These are phyloP conservation scores for Colistium nudipinnis DNA, from an alignment of 2,113 vertebrate genomes.

Conservation along the genomic window DNA sequence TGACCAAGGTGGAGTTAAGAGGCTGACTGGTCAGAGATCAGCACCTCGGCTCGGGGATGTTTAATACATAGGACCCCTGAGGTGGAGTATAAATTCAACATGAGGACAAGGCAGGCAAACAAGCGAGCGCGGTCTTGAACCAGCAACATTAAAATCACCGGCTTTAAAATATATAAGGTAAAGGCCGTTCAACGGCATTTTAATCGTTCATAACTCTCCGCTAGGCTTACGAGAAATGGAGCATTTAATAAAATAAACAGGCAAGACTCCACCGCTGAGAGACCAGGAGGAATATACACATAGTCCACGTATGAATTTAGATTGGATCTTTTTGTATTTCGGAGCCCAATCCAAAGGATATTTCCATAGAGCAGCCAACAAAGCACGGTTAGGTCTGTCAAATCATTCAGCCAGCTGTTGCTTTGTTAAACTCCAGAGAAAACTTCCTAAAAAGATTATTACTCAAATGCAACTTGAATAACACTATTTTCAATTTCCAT, in stretches of 20 bases:
- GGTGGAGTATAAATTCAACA: conserved; percentile 52
- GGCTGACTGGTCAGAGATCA: conserved; percentile 39
- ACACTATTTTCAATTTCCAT: conserved; percentile 64
- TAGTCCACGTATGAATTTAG: conserved; percentile 20
- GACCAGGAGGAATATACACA: conserved; percentile 29
- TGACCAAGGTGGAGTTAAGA: conserved; percentile 19
- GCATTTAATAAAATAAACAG: conserved; percentile 20
- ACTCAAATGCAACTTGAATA: conserved; percentile 61
- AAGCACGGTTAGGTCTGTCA: conserved; percentile 41
- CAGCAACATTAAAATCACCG: conserved; percentile 24
- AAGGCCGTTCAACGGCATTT: conserved; percentile 22
- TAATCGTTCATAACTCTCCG: conserved; percentile 17
- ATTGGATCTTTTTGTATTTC: conserved; percentile 21
- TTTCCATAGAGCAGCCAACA: conserved; percentile 44
- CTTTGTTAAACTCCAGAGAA: conserved; percentile 57
- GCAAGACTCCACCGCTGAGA: not conserved
- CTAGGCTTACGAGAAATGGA: conserved; percentile 20
- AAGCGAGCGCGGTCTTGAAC: conserved; percentile 23
- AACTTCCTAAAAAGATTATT: conserved; percentile 66
- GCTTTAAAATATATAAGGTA: conserved; percentile 39
- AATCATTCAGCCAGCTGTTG: conserved; percentile 70
- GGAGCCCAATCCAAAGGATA: conserved; percentile 60
- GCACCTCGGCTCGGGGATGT: conserved; percentile 45
- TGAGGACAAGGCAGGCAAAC: conserved; percentile 33
- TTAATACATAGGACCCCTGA: conserved; percentile 51